Evolutionary conservation across 2,113 vertebrate genomes (phyloP), one percentile per base, ranked within the genome.

Genomic region (Hipposideros armiger): DNA sequence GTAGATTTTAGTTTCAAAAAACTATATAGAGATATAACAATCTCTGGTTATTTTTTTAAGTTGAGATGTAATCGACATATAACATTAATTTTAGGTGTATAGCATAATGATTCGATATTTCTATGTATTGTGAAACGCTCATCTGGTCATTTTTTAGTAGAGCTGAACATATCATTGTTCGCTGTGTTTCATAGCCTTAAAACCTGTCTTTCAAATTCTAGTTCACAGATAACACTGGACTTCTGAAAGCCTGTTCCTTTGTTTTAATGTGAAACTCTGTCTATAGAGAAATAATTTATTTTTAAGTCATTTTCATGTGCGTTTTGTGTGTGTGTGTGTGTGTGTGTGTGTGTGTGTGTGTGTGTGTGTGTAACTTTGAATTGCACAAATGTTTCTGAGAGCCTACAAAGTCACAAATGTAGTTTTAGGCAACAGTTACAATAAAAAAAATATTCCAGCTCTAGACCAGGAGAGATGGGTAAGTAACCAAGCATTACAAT

Each of bases 231-330:
- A 64, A 76, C 30, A 30, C 22, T 52, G 67, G 16, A 40, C 52
- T 92, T 82, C 60, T 60, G 54, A 52, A 28, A 52, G 16, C 50
- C 26, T 77, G 4, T 16, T 69, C n/a, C 80, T 90, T 87, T 47
- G 16, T 76, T 92, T 91, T 84, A 89, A 56, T 74, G 45, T 74
- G 42, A 87, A 90, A 50, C 15, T 92, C 15, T 92, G 4, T 70
- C 4, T 13, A 67, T 52, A 91, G 2, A 83, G 54, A 72, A 78
- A 72, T 66, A 58, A n/a, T 42, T 56, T 74, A 47, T 62, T 87
- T 91, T 24, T 66, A 84, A 84, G 58, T 89, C 14, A n/a, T 80
- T 80, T 94, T 84, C 7, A 60, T 17, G 69, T 72, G 70, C 24
- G 7, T 20, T 77, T 76, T 74, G 28, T 86, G 7, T 36, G 36